Evolutionary conservation across 2,888 invertebrate species (phyloP), one percentile per base, ranked within the genome.

Genomic region (Eupithecia subfuscata): DNA sequence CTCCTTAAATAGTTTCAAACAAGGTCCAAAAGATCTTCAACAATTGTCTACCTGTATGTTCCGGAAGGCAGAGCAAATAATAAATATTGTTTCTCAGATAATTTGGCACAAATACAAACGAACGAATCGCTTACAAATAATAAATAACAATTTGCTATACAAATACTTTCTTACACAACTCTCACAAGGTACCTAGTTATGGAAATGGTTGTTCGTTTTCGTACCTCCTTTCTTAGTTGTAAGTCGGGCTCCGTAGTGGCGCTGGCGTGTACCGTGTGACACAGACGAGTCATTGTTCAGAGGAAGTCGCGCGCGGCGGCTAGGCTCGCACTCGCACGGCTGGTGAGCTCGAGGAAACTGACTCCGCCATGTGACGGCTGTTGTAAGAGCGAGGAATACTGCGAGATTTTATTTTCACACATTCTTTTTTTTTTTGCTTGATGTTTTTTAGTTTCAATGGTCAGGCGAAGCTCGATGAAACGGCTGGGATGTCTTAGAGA

Each of bases 211-310:
- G 45, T 30, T 25, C 30, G 1, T 30, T 14, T 30, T 70, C 73
- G 18, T 63, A 68, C 70, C 76, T 40, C 67, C 14, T 69, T 45
- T 48, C 37, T 14, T n/a, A 43, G 43, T 25, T 77, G 43, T 43
- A 30, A 40, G 76, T 37, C 7, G 22, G 6, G 60, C 45, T 60
- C 63, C 70, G 67, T 60, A 43, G 43, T 43, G 43, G 12, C 14
- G 2, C 1, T 43, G 43, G 12, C 14, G 2, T 2, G 12, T 43
- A 14, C 37, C 37, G 37, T 37, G 40, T n/a, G n/a, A 7, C 7
- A 34, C 30, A 60, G 69, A 72, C 71, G 16, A 65, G 74, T 60
- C 74, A 77, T 77, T 74, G 74, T 77, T 77, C 45, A 77, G 72
- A 56, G 69, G 71, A 65, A 56, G 71, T 71, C 76, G 69, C 71